phyloP scores from a whole-genome alignment of 2,888 invertebrate species.

The Macrostomum cliftonense region DNA sequence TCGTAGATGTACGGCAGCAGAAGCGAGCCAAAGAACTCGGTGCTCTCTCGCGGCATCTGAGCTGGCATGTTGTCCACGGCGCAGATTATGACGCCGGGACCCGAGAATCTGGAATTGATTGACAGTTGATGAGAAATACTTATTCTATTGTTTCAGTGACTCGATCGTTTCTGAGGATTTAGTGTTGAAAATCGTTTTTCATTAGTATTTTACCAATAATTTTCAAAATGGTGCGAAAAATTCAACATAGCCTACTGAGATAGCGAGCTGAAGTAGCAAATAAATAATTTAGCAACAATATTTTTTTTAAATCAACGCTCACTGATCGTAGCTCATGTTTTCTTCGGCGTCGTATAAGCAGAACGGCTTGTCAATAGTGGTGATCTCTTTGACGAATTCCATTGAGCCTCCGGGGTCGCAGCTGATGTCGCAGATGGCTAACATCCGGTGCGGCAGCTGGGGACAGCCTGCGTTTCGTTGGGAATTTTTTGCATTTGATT shows the following conservation, averaged over 20 bases:
- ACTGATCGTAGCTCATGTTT: conserved; percentile 82
- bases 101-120: conserved; percentile 54
- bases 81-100: conserved; percentile 91
- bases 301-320: neutral
- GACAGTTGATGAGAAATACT: no score
- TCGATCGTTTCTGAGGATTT: no score
- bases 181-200: neutral
- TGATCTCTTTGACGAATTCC: conserved; percentile 98
- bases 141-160: no score
- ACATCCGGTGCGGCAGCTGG: conserved; percentile 41
- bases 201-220: no score
- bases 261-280: neutral
- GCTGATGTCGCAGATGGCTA: conserved; percentile 86
- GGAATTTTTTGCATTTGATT: no score
- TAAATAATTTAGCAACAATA: neutral
- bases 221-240: no score
- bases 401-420: conserved; percentile 96
- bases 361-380: conserved; percentile 95
- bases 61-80: conserved; percentile 99
- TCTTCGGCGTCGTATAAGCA: conserved; percentile 93
- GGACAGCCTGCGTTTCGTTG: conserved; percentile 42
- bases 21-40: conserved; percentile 87
- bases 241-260: no score
- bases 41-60: conserved; percentile 84
- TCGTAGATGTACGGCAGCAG: conserved; percentile 69